phyloP scores from a whole-genome alignment of 2,888 invertebrate genomes.

The Amblyteles armatorius region DNA sequence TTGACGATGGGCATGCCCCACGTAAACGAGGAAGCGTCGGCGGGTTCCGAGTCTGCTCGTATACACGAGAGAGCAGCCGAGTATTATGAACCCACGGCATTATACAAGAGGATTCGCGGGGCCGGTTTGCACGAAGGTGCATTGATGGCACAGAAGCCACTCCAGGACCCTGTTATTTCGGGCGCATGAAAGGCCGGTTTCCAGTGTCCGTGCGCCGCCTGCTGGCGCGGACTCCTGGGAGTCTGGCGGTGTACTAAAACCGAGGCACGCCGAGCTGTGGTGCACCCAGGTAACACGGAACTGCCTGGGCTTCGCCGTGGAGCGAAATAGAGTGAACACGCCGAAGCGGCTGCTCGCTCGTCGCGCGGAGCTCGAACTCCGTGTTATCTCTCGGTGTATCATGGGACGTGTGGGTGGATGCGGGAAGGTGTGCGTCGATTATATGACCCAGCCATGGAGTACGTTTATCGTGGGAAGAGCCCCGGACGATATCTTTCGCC shows the following conservation, averaged over 20 bases:
- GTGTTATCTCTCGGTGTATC: constrained; percentile 8
- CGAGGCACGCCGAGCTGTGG: constrained; percentile 22
- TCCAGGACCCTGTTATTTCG: constrained; percentile 32
- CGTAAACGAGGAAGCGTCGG: constrained; percentile 42
- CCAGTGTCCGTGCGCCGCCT: constrained; percentile 53
- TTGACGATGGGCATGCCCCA: constrained; percentile 47
- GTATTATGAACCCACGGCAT: constrained; percentile 19
- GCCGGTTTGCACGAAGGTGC: constrained; percentile 24
- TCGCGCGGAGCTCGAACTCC: constrained; percentile 36
- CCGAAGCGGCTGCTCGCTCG: constrained; percentile 28
- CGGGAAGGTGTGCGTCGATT: constrained; percentile 31
- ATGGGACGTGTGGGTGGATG: constrained; percentile 48
- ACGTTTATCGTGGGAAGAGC: constrained; percentile 40
- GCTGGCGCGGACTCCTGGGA: constrained; percentile 49
- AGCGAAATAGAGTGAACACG: constrained; percentile 6
- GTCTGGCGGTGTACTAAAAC: constrained; percentile 33
- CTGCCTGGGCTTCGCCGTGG: constrained; percentile 32
- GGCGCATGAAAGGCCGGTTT: constrained; percentile 51
- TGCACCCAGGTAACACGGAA: constrained; percentile 57
- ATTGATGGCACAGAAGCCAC: constrained; percentile 7
- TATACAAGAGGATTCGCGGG: constrained; percentile 49
- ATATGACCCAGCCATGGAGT: constrained; percentile 10
- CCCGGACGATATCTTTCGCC: constrained; percentile 29
- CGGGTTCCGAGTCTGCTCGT: constrained; percentile 16
- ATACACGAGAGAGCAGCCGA: constrained; percentile 5